Evolutionary conservation across 92 coral and sea anemone species (phyloP).

Genomic region (Paramuricea clavata): DNA sequence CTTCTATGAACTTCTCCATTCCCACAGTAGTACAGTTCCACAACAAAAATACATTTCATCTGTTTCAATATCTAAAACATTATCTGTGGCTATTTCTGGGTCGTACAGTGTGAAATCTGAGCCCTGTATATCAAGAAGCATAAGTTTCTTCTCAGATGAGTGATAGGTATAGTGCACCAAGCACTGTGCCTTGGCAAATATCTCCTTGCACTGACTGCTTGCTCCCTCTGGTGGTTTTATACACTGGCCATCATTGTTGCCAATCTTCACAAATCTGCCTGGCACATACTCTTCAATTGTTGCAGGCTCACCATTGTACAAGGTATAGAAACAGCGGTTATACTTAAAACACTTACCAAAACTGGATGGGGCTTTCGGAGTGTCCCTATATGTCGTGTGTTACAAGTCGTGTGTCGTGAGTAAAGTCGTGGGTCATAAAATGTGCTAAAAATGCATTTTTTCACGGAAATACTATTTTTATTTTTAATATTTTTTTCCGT

Average conservation of each 20-base stretch:
- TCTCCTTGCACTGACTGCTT: neutral
- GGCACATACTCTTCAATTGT: slow-evolving; percentile 19
- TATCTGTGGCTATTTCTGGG: slow-evolving; percentile 20
- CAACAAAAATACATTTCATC: slow-evolving; percentile 20
- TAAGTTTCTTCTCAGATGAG: slow-evolving; percentile 4
- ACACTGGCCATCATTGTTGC: slow-evolving; percentile 12
- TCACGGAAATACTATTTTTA: too few relatives aligned
- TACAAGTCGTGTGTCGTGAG: too few relatives aligned
- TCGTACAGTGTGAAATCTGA: neutral
- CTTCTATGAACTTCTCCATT: neutral
- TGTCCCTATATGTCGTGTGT: too few relatives aligned
- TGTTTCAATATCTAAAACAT: neutral
- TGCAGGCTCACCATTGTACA: slow-evolving; percentile 17
- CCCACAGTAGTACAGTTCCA: slow-evolving; percentile 24
- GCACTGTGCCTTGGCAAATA: slow-evolving; percentile 17
- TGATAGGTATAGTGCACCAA: neutral
- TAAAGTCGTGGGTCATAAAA: too few relatives aligned
- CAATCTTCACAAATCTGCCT: neutral
- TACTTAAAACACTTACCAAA: slow-evolving; percentile 12
- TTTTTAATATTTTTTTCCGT: too few relatives aligned
- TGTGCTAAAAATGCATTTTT: too few relatives aligned
- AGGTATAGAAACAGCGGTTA: neutral
- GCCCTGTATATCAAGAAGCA: slow-evolving; percentile 1
- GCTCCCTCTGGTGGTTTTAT: slow-evolving; percentile 13
- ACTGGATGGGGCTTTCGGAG: slow-evolving; percentile 5